phyloP scores from a whole-genome alignment of 64 coral and sea anemone species.

The Pachyseris speciosa region DNA sequence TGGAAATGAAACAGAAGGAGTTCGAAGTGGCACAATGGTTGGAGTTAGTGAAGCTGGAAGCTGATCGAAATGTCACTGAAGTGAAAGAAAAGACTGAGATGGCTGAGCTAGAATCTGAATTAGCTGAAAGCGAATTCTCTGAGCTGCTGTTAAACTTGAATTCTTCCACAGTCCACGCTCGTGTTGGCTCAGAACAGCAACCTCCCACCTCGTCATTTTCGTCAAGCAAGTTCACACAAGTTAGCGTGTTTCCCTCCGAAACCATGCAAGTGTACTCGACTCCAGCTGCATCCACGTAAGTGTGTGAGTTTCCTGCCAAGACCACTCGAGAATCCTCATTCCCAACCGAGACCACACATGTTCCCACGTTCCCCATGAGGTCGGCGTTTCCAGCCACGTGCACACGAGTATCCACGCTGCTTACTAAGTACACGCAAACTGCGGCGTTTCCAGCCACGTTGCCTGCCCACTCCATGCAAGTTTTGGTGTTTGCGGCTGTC shows the following conservation, averaged over 20 bases:
- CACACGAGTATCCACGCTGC: neutral
- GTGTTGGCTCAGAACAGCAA: no score
- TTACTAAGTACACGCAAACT: neutral
- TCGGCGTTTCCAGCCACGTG: neutral
- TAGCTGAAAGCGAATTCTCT: neutral
- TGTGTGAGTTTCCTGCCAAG: no score
- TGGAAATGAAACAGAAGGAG: slow-evolving; percentile 17
- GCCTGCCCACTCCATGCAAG: no score
- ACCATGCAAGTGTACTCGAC: neutral
- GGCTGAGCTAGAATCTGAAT: slow-evolving; percentile 15
- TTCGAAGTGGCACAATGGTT: neutral
- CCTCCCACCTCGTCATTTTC: no score
- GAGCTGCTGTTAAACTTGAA: no score
- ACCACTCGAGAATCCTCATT: no score
- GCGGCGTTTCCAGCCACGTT: neutral
- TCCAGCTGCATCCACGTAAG: neutral
- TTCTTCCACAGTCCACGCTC: no score
- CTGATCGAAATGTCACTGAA: neutral
- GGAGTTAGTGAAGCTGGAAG: neutral
- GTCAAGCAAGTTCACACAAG: no score
- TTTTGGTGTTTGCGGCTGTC: no score
- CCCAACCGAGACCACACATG: no score
- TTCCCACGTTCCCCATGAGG: no score
- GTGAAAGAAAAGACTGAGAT: slow-evolving; percentile 6
- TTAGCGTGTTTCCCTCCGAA: no score